A percentile compares a stretch with the other conserved stretches of the same genome.
These are phyloP conservation scores for Bubalus kerabau DNA, from an alignment of 2,113 vertebrate genomes.

Conservation along the genomic window DNA sequence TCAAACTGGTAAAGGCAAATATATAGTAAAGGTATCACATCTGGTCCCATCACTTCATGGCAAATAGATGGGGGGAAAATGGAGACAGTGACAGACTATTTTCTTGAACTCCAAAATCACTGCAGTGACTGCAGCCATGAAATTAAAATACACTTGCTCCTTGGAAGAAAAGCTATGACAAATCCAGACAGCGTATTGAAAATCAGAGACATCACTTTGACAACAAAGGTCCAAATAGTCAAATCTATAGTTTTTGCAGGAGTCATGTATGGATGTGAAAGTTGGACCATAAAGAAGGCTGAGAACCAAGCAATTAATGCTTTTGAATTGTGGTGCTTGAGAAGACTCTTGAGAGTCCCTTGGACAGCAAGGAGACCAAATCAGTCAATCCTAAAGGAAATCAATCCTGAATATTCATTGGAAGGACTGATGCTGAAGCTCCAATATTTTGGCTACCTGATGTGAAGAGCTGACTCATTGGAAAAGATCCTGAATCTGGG, in stretches of 20 bases:
- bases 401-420: background rate
- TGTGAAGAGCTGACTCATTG: background rate
- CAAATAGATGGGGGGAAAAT: background rate
- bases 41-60: background rate
- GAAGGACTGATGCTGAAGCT: background rate
- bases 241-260: background rate
- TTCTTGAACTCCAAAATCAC: background rate
- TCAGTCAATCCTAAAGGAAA: background rate
- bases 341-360: background rate
- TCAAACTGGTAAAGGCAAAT: background rate
- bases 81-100: background rate
- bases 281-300: background rate
- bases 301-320: background rate
- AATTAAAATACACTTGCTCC: background rate
- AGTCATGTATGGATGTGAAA: background rate
- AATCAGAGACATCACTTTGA: background rate
- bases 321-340: background rate
- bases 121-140: background rate
- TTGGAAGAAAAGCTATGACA: background rate
- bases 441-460: background rate
- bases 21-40: background rate
- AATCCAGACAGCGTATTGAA: background rate
- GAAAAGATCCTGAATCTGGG: background rate
- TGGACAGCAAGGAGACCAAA: background rate
- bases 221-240: background rate